A percentile compares a stretch with the other conserved stretches of the same genome.
Conservation (phyloP, 2,797 vertebrate species). For the Gadopsis marmoratus region DNA sequence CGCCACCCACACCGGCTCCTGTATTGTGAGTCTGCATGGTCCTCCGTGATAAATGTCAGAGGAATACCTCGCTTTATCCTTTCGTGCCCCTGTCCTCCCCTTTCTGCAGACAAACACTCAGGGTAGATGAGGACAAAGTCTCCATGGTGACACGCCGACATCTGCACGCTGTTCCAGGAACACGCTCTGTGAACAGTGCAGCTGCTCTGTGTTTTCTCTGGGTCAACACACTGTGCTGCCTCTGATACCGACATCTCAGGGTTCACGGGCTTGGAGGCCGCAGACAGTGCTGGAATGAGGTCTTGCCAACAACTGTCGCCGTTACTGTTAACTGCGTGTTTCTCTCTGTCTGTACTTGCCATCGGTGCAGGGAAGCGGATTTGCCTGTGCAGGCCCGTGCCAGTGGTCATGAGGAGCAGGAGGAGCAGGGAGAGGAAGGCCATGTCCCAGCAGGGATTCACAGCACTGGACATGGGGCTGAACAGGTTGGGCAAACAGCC, state of each 20-base stretch:
- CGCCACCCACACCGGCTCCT: conserved; percentile 35
- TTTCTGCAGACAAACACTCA: conserved; percentile 51
- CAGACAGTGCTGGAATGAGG: not conserved
- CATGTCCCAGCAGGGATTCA: conserved; percentile 62
- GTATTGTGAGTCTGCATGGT: conserved; percentile 30
- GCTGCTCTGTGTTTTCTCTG: conserved; percentile 70
- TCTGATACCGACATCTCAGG: conserved; percentile 20
- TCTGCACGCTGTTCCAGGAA: conserved; percentile 59
- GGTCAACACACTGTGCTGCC: conserved; percentile 57
- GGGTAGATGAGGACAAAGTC: conserved; percentile 56
- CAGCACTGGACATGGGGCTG: conserved; percentile 45
- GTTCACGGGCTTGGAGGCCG: conserved; percentile 6
- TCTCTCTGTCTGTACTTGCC: not conserved
- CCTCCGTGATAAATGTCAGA: conserved; percentile 40
- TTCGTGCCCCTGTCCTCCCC: conserved; percentile 33
- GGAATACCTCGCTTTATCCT: conserved; percentile 51
- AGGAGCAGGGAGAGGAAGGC: conserved; percentile 60
- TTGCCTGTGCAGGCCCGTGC: conserved; percentile 30
- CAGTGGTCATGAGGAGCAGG: conserved; percentile 56
- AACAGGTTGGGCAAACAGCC: conserved; percentile 80
- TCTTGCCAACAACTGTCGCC: not conserved
- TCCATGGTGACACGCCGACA: conserved; percentile 52
- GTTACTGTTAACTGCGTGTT: not conserved
- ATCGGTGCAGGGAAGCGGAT: not conserved
- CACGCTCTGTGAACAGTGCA: conserved; percentile 54